Evolutionary conservation across 2,888 invertebrate genomes (phyloP).

Genomic region (Diaperis boleti): DNA sequence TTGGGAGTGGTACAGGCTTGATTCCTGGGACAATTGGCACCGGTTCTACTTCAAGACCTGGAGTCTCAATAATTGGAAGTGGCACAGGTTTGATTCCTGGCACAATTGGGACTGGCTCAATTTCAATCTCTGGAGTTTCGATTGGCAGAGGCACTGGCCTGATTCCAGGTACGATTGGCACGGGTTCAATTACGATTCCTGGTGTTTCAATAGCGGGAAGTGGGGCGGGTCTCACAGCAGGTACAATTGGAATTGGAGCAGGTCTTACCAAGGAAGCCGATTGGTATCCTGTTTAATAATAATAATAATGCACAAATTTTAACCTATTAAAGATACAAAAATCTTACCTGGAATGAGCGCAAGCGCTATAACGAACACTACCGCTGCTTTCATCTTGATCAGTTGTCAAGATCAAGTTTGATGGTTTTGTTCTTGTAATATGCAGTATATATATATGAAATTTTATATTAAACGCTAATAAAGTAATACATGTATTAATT

Average conservation of each 20-base stretch:
- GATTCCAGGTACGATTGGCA: too few species aligned
- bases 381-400: constrained; percentile 36
- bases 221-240: constrained; percentile 9
- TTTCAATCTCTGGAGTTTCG: too few species aligned
- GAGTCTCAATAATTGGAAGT: too few species aligned
- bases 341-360: constrained; percentile 41
- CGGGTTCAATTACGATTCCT: constrained; percentile 4
- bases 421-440: too few species aligned
- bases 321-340: constrained; percentile 2
- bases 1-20: too few species aligned
- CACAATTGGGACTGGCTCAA: too few species aligned
- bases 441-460: constrained; percentile 10
- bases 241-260: constrained; percentile 10
- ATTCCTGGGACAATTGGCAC: too few species aligned
- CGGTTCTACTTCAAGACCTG: too few species aligned
- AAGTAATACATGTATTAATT: constrained; percentile 20
- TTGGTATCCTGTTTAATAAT: constrained; percentile 2
- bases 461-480: constrained; percentile 29
- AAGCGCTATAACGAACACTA: constrained; percentile 38
- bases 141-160: too few species aligned
- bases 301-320: background rate
- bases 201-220: constrained; percentile 12
- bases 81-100: too few species aligned
- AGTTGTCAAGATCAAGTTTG: constrained; percentile 5
- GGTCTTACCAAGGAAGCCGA: constrained; percentile 6